phyloP scores from a whole-genome alignment of 1,140 invertebrate species.

The Rhopalosiphum maidis region DNA sequence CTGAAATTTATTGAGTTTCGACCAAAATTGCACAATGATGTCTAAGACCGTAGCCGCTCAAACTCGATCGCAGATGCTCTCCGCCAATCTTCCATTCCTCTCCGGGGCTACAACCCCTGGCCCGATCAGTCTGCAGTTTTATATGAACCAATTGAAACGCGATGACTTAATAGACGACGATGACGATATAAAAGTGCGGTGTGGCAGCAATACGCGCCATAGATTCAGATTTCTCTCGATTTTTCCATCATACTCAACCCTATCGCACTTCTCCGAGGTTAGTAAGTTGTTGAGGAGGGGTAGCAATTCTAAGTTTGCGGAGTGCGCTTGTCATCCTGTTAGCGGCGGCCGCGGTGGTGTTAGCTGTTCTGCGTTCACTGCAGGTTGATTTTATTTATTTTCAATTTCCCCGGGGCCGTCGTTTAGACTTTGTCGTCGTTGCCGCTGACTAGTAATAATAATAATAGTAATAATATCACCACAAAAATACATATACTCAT shows the following conservation, averaged over 20 bases:
- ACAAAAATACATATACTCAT: not conserved
- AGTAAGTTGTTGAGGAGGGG: not conserved
- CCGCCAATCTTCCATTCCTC: not conserved
- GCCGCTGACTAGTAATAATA: not conserved
- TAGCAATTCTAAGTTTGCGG: not conserved
- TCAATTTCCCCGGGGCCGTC: conserved; percentile 11
- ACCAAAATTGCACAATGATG: not conserved
- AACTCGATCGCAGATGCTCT: not conserved
- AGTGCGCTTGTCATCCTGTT: not conserved
- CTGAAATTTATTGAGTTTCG: not conserved
- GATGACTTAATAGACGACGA: not conserved
- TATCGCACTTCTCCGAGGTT: not conserved
- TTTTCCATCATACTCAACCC: not conserved
- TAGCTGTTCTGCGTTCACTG: not conserved
- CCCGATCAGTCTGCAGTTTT: not conserved
- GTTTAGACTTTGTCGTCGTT: not conserved
- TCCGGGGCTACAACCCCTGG: not conserved
- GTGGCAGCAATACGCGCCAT: not conserved
- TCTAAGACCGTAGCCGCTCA: not conserved
- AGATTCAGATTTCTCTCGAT: not conserved
- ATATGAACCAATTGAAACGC: not conserved
- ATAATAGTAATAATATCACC: not conserved
- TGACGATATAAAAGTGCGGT: not conserved
- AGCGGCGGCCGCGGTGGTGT: not conserved
- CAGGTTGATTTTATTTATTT: conserved; percentile 24